Evolutionary conservation across 2,888 invertebrate genomes (phyloP).

Genomic region (Drosophila bunnanda): DNA sequence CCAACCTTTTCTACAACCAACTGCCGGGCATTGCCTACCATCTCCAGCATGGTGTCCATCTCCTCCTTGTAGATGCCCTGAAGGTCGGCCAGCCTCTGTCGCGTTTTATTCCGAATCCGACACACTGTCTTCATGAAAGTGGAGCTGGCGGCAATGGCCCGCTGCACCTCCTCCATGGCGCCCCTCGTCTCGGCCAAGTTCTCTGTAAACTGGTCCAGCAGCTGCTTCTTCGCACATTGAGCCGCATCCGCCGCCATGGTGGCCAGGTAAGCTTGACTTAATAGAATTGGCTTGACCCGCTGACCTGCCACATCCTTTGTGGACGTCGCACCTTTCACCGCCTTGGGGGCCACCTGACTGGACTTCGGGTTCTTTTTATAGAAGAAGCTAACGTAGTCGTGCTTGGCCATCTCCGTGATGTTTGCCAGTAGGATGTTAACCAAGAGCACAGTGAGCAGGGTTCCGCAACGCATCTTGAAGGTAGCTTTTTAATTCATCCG

Average conservation of each 20-base stretch:
- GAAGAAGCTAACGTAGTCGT: not conserved
- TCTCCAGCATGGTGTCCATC: not conserved
- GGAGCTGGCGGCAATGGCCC: constrained; percentile 10
- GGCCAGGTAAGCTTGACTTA: constrained; percentile 45
- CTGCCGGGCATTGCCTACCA: constrained; percentile 1
- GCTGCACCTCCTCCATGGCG: constrained; percentile 33
- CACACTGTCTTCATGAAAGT: not conserved
- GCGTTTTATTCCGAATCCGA: not conserved
- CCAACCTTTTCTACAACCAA: constrained; percentile 4
- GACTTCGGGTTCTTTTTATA: constrained; percentile 36
- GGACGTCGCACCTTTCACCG: constrained; percentile 29
- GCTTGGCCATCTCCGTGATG: not conserved
- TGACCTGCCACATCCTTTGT: constrained; percentile 47
- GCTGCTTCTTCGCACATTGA: constrained; percentile 36
- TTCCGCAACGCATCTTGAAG: constrained; percentile 43
- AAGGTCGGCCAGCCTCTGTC: constrained; percentile 11
- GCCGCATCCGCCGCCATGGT: constrained; percentile 45
- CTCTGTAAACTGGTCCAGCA: constrained; percentile 24
- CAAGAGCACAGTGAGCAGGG: constrained; percentile 25
- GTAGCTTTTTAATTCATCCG: not conserved
- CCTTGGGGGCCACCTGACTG: constrained; percentile 40
- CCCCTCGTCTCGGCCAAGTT: constrained; percentile 20
- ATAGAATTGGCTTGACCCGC: constrained; percentile 31
- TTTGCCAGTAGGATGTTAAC: constrained; percentile 39
- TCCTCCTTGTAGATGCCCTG: not conserved